Conservation (phyloP, 2,888 invertebrate genomes). For the Luperina nickerlii region DNA sequence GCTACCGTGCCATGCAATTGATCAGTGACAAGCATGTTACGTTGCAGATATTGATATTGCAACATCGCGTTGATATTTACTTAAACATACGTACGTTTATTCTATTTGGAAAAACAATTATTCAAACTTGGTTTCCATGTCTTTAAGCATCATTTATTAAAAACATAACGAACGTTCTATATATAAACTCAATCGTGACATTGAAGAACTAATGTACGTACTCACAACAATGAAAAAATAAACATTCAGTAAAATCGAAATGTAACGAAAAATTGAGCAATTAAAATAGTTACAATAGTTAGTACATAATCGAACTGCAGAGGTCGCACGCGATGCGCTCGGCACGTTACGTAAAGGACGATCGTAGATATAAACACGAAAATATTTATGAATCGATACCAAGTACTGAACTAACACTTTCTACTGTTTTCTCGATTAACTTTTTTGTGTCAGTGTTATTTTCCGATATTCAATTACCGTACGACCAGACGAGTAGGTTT, state of each 20-base stretch:
- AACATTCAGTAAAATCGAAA: constrained; percentile 46
- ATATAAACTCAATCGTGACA: too few relatives aligned
- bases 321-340: constrained; percentile 67
- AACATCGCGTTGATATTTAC: constrained; percentile 12
- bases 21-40: constrained; percentile 22
- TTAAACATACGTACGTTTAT: background rate
- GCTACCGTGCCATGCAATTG: background rate
- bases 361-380: constrained; percentile 56
- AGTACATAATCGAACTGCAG: constrained; percentile 56
- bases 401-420: constrained; percentile 33
- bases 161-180: too few relatives aligned
- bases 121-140: constrained; percentile 11
- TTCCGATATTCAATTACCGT: constrained; percentile 45
- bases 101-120: constrained; percentile 11
- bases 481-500: constrained; percentile 16
- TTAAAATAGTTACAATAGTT: constrained; percentile 67
- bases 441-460: constrained; percentile 45
- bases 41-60: constrained; percentile 13
- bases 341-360: constrained; percentile 68
- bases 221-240: constrained; percentile 38
- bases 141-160: too few relatives aligned
- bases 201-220: constrained; percentile 27
- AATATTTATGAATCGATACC: constrained; percentile 59
- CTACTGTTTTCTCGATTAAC: constrained; percentile 47
- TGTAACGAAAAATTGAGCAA: constrained; percentile 62